A percentile compares a stretch with the other conserved stretches of the same genome.
Evolutionary conservation across 2,797 vertebrate species (phyloP).

Genomic region (Potorous gilbertii): DNA sequence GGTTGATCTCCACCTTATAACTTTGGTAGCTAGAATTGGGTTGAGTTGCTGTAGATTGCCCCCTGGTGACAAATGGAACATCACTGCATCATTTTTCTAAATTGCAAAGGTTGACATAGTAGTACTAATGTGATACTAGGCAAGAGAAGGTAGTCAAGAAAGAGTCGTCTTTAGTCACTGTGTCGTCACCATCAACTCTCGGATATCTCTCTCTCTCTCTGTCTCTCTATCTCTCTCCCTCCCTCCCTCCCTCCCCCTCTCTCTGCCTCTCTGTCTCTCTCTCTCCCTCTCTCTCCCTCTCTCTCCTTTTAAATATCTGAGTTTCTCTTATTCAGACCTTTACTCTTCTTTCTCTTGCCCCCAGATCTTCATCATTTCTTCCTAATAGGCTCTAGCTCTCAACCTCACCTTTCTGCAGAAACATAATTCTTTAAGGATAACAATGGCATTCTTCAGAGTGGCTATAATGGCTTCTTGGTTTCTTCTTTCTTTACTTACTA

Average conservation of each 20-base stretch:
- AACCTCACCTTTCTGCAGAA: neutral
- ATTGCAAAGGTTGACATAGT: neutral
- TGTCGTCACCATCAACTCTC: neutral
- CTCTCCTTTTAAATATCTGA: neutral
- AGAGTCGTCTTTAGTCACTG: neutral
- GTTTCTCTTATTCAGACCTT: constrained; percentile 17
- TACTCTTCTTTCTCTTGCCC: neutral
- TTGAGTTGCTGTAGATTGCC: neutral
- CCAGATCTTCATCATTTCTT: constrained; percentile 1
- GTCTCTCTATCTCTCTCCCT: too few species aligned
- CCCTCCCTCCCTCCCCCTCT: neutral
- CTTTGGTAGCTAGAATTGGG: neutral
- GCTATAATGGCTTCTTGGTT: neutral
- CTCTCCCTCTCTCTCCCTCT: accelerated
- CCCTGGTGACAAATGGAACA: neutral
- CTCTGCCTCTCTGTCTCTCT: too few species aligned
- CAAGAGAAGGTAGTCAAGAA: neutral
- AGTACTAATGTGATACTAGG: neutral
- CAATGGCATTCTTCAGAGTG: neutral
- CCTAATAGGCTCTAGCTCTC: neutral
- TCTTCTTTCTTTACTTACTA: neutral
- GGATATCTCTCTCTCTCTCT: neutral
- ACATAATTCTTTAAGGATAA: neutral
- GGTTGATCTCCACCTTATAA: neutral
- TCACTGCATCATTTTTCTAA: neutral